A percentile compares a stretch with the other conserved stretches of the same genome.
These are phyloP conservation scores for Tetragnatha montana DNA, from an alignment of 2,888 invertebrate genomes.

Conservation along the genomic window DNA sequence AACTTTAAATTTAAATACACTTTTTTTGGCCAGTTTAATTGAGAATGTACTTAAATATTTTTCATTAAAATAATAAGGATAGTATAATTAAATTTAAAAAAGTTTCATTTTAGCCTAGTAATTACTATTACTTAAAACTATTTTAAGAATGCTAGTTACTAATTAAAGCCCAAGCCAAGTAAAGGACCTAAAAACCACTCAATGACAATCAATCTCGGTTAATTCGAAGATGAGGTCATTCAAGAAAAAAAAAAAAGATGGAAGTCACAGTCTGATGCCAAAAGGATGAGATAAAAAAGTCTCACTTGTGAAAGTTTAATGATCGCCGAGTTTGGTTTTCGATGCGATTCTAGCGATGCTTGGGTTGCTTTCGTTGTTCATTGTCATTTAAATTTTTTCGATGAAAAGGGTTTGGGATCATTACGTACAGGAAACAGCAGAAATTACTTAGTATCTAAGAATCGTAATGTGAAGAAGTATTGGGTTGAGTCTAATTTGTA, in stretches of 20 bases:
- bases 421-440: constrained; percentile 13
- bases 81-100: too few relatives aligned
- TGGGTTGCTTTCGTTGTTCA: constrained; percentile 13
- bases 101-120: too few relatives aligned
- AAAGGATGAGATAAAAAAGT: background rate
- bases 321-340: constrained; percentile 27
- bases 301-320: constrained; percentile 25
- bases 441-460: background rate
- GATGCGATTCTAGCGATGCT: constrained; percentile 21
- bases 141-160: too few relatives aligned
- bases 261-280: constrained; percentile 32
- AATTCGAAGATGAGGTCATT: background rate
- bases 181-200: too few relatives aligned
- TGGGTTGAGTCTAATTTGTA: background rate
- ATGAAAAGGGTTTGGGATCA: background rate
- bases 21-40: too few relatives aligned
- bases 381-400: background rate
- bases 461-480: background rate
- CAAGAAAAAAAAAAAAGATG: background rate
- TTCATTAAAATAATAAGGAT: too few relatives aligned
- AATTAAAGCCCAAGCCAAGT: too few relatives aligned
- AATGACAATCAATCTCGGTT: background rate
- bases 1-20: too few relatives aligned
- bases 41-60: too few relatives aligned
- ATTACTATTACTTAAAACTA: too few relatives aligned